phyloP scores from a whole-genome alignment of 1,140 invertebrate genomes.

The Drosophila persimilis region DNA sequence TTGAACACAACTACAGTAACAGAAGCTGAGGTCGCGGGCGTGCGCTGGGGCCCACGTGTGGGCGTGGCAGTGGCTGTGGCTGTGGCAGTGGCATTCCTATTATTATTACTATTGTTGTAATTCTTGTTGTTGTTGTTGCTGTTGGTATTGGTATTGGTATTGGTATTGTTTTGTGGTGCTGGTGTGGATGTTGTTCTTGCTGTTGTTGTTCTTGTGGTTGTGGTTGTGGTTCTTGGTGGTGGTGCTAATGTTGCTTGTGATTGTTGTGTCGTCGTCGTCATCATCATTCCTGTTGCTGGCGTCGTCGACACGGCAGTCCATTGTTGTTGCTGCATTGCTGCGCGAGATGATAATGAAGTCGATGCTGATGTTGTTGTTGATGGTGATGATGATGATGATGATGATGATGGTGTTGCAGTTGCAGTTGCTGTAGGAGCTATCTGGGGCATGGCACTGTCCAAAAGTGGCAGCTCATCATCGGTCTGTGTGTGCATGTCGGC shows the following conservation, averaged over 20 bases:
- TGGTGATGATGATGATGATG: constrained; percentile 6
- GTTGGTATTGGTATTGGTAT: constrained; percentile 35
- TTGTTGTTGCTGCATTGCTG: constrained; percentile 62
- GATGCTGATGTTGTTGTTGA: constrained; percentile 16
- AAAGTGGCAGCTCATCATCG: constrained; percentile 56
- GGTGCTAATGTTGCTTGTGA: constrained; percentile 38
- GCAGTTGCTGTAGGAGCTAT: constrained; percentile 12
- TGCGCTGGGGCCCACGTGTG: constrained; percentile 30
- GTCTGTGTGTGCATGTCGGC: constrained; percentile 75
- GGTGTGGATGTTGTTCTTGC: constrained; percentile 10
- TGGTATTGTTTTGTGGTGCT: constrained; percentile 33
- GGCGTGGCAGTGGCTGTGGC: constrained; percentile 26
- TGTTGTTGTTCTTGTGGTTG: constrained; percentile 25
- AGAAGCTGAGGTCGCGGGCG: constrained; percentile 75
- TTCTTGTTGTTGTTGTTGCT: constrained; percentile 17
- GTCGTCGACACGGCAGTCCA: constrained; percentile 70
- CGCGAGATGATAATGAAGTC: constrained; percentile 43
- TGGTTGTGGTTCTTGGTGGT: constrained; percentile 20
- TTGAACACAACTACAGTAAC: constrained; percentile 83
- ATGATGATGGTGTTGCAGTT: constrained; percentile 28
- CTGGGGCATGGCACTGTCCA: constrained; percentile 20
- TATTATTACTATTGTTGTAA: constrained; percentile 25
- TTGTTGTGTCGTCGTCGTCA: constrained; percentile 56
- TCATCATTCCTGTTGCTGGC: constrained; percentile 35
- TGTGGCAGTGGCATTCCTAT: constrained; percentile 20